Conservation (phyloP, 2,888 invertebrate genomes). For the Hypomecis atomaria region DNA sequence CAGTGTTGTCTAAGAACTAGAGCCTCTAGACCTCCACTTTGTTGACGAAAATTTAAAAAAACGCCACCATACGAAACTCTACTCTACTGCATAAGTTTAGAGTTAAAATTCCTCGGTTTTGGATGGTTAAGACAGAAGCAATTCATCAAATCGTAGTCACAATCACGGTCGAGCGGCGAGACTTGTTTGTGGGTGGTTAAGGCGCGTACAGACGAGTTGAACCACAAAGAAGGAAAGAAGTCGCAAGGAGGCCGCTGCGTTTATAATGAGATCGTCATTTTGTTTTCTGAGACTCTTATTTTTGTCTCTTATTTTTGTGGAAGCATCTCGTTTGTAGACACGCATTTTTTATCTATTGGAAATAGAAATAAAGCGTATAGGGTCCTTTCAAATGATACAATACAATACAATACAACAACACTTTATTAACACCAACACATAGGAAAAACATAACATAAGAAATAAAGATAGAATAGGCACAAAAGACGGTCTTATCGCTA, state of each 20-base stretch:
- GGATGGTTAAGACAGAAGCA: constrained; percentile 62
- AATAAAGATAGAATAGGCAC: too few species aligned
- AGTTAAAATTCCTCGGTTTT: constrained; percentile 33
- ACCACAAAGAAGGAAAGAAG: constrained; percentile 15
- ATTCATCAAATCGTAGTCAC: constrained; percentile 75
- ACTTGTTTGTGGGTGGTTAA: constrained; percentile 54
- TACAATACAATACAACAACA: too few species aligned
- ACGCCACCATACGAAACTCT: constrained; percentile 9
- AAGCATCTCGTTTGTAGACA: background rate
- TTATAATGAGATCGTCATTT: constrained; percentile 23
- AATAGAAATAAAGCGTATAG: too few species aligned
- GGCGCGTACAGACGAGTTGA: constrained; percentile 48
- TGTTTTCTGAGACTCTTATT: constrained; percentile 8
- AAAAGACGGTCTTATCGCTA: too few species aligned
- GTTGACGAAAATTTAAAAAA: constrained; percentile 28
- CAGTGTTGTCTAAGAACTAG: constrained; percentile 21
- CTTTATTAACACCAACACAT: too few species aligned
- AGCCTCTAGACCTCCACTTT: constrained; percentile 20
- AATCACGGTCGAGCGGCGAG: constrained; percentile 62
- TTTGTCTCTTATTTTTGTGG: constrained; percentile 6
- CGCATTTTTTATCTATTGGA: too few species aligned
- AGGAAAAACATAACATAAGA: too few species aligned
- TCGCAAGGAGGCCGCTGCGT: constrained; percentile 3
- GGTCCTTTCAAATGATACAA: too few species aligned
- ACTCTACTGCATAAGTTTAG: constrained; percentile 18